Evolutionary conservation across 2,797 vertebrate genomes (phyloP), one percentile per base, ranked within the genome.

Genomic region (Pygocentrus nattereri): DNA sequence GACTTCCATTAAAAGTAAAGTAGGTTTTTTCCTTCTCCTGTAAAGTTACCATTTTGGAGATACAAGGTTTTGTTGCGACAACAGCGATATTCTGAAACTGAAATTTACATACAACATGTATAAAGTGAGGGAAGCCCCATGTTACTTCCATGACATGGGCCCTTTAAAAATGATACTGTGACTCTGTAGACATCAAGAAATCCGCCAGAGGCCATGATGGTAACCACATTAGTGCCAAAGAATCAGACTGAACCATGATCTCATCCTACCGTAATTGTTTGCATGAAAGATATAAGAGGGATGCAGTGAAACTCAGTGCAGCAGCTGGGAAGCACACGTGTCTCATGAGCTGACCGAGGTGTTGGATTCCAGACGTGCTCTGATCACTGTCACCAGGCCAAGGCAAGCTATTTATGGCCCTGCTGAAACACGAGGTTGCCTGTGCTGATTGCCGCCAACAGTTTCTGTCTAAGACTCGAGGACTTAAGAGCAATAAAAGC

Each of bases 321-420:
- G 80, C 38, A 70, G 62, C 74, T 49, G 44, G 19, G 38, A 64
- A 80, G 79, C 76, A 80, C 23, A 54, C 34, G 30, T 31, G 38
- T 16, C 47, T 80, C 85, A 82, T 64, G 68, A 72, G 83, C 76
- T 34, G 71, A 71, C 13, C 19, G 80, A 85, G 76, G 80, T 71
- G 58, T 71, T 34, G 81, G 67, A 85, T 87, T 88, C 81, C 81
- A 76, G 50, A 38, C 78, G 44, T 81, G 74, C 76, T 77, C 77
- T 68, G 62, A 71, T 74, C 74, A 59, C 75, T 80, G 74, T 84
- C 87, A 78, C 56, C 70, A 67, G 38, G 80, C 74, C 58, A 82
- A 62, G 27, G 18, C 10, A 3, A 78, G 58, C 85, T 88, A 89
- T 89, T 89, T 88, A 86, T 83, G 80, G 86, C 47, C 11, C 27